These are phyloP conservation scores for Aphrophora alni DNA, from an alignment of 2,888 invertebrate genomes.

Conservation along the genomic window DNA sequence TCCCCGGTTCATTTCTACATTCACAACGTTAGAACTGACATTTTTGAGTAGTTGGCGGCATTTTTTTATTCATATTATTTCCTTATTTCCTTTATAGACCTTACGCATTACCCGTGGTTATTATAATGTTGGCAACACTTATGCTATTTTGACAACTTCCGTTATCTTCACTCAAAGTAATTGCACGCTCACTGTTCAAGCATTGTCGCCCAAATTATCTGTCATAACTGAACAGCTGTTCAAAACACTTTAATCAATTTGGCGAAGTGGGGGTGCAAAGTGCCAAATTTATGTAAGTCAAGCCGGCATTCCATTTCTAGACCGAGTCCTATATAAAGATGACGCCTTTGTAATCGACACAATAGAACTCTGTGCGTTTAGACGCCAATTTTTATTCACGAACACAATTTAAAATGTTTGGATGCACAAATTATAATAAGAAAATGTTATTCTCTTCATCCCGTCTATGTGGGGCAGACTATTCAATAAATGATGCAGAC, in stretches of 20 bases:
- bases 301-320: not conserved
- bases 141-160: not conserved
- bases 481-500: too few species aligned
- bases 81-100: too few species aligned
- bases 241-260: not conserved
- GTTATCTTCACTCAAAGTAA: not conserved
- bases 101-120: not conserved
- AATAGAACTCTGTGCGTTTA: too few species aligned
- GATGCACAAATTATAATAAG: too few species aligned
- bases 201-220: not conserved
- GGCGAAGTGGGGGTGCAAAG: not conserved
- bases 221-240: not conserved
- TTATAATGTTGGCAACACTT: not conserved
- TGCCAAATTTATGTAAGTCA: not conserved
- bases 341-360: not conserved
- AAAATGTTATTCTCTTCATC: too few species aligned
- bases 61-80: too few species aligned
- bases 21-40: too few species aligned
- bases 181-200: not conserved
- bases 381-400: too few species aligned
- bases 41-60: too few species aligned
- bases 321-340: not conserved
- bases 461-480: too few species aligned
- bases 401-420: too few species aligned
- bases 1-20: too few species aligned